These are phyloP conservation scores for Grapholita molesta DNA, from an alignment of 1,140 invertebrate genomes.

Conservation along the genomic window DNA sequence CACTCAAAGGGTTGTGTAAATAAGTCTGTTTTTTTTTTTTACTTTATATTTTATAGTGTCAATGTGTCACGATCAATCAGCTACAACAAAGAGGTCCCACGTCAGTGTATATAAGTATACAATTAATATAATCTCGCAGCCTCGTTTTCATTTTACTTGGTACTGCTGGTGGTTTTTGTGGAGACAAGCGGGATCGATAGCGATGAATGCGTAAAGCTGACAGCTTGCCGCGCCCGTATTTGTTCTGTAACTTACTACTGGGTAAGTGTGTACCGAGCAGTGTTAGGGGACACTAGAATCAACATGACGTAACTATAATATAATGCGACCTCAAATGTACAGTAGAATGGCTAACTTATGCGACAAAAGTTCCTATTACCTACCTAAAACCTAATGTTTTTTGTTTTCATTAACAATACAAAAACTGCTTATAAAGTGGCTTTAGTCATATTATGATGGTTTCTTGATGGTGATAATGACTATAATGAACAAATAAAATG, in stretches of 20 bases:
- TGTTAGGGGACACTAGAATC: not conserved
- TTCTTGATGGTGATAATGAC: no score
- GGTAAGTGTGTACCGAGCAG: not conserved
- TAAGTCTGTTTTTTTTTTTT: no score
- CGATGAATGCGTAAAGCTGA: conserved; percentile 2
- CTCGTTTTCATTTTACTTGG: not conserved
- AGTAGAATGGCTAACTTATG: no score
- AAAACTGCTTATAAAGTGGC: no score
- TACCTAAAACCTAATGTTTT: no score
- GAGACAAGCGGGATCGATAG: not conserved
- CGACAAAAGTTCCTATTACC: no score
- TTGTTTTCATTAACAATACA: no score
- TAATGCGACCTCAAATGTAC: not conserved
- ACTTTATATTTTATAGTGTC: no score
- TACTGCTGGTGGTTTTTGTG: not conserved
- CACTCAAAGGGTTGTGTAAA: not conserved
- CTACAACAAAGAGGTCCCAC: no score
- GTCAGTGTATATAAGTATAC: not conserved
- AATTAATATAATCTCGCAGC: not conserved
- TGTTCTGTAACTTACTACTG: conserved; percentile 5
- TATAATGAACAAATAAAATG: no score
- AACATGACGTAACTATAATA: not conserved
- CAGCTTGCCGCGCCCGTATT: not conserved
- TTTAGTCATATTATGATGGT: no score
- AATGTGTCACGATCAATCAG: no score